A percentile compares a stretch with the other conserved stretches of the same genome.
Evolutionary conservation across 1,140 invertebrate species (phyloP).

Genomic region (Ruditapes philippinarum): DNA sequence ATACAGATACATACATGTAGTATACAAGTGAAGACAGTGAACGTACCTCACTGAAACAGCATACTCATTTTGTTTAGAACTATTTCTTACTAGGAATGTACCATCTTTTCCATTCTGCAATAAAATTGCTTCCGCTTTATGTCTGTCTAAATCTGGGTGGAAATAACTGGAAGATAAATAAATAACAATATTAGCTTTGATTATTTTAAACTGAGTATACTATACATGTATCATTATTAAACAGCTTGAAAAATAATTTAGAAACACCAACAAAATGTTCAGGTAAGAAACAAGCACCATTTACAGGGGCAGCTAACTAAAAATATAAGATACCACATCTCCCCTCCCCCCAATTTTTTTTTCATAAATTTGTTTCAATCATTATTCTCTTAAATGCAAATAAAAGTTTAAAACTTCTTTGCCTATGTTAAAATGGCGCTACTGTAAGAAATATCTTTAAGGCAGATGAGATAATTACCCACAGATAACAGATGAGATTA

Average conservation of each 20-base stretch:
- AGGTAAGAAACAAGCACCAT: not conserved
- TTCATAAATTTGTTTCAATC: too few species aligned
- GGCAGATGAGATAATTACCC: too few species aligned
- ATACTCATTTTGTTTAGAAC: conserved; percentile 78
- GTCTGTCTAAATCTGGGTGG: conserved; percentile 79
- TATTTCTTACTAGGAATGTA: conserved; percentile 81
- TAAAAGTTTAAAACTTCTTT: too few species aligned
- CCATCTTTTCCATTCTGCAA: conserved; percentile 83
- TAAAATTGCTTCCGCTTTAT: conserved; percentile 82
- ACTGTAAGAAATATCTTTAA: too few species aligned
- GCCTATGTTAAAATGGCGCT: too few species aligned
- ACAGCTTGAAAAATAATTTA: not conserved
- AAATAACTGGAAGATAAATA: conserved; percentile 65
- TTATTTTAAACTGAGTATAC: not conserved
- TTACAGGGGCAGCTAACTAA: not conserved
- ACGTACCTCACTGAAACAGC: conserved; percentile 81
- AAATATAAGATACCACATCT: not conserved
- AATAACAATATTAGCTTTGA: not conserved
- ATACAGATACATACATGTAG: too few species aligned
- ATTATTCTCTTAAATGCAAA: too few species aligned
- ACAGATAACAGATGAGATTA: too few species aligned
- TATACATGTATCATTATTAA: not conserved
- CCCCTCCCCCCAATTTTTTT: too few species aligned
- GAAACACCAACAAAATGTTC: not conserved
- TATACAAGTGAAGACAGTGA: too few species aligned